phyloP scores from a whole-genome alignment of 2,113 vertebrate genomes.

The Hyperopisus bebe region DNA sequence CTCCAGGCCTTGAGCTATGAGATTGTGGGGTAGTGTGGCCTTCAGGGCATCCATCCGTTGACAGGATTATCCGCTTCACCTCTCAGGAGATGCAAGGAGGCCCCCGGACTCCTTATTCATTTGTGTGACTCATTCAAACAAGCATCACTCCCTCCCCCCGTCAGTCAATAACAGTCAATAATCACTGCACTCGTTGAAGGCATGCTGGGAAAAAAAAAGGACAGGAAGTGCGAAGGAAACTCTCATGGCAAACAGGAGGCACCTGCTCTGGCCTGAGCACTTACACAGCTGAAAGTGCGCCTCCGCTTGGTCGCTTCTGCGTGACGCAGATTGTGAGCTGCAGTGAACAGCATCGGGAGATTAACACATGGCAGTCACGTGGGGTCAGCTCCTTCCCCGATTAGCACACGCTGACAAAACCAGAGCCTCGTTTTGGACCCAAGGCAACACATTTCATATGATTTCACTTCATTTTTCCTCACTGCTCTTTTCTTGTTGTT shows the following conservation, averaged over 20 bases:
- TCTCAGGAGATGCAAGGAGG: background rate
- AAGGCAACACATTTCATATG: background rate
- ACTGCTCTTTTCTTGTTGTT: background rate
- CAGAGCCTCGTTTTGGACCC: background rate
- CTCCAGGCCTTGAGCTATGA: background rate
- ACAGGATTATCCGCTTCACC: background rate
- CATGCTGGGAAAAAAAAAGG: background rate
- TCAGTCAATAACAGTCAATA: background rate
- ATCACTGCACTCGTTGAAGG: background rate
- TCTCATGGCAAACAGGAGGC: constrained; percentile 43
- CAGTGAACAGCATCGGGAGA: constrained; percentile 13
- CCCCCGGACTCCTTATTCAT: background rate
- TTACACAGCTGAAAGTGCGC: constrained; percentile 63
- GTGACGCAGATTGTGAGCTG: constrained; percentile 49
- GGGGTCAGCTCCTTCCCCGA: background rate
- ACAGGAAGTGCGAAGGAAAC: background rate
- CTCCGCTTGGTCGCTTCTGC: constrained; percentile 57
- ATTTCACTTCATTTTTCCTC: background rate
- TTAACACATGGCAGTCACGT: constrained; percentile 28
- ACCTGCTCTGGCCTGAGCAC: constrained; percentile 37
- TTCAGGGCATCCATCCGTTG: background rate
- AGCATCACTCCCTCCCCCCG: background rate
- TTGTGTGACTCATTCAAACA: background rate
- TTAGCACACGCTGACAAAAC: background rate
- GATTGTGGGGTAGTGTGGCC: background rate